These are phyloP conservation scores for Polylopha cassiicola DNA, from an alignment of 2,888 invertebrate species.

Conservation along the genomic window DNA sequence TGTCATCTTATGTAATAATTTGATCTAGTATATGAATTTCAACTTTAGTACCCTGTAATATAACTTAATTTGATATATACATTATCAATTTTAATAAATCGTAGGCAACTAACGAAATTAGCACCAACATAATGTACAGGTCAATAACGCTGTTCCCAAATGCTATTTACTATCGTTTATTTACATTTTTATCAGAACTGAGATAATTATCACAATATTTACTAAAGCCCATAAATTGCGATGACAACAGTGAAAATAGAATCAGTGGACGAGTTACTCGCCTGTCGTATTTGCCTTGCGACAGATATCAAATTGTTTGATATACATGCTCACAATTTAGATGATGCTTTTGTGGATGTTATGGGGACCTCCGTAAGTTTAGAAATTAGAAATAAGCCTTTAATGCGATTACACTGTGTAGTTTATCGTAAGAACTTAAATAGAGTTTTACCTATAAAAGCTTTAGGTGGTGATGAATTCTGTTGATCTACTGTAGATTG, in stretches of 20 bases:
- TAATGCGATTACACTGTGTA: too few species aligned
- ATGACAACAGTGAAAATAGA: conserved; percentile 17
- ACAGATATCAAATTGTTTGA: conserved; percentile 10
- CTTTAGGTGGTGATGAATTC: too few species aligned
- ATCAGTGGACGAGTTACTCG: conserved; percentile 9
- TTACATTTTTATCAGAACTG: conserved; percentile 19
- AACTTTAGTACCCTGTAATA: accelerated
- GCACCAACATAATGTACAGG: conserved; percentile 2
- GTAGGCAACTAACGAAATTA: background rate
- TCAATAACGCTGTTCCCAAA: conserved; percentile 15
- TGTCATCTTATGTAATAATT: too few species aligned
- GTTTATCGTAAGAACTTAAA: background rate
- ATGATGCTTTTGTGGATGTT: conserved; percentile 11
- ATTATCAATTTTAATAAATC: background rate
- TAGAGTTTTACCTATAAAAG: too few species aligned
- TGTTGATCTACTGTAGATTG: too few species aligned
- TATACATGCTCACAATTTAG: conserved; percentile 8
- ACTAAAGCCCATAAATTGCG: conserved; percentile 1
- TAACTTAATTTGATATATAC: background rate
- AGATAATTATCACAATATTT: background rate
- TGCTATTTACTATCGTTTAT: conserved; percentile 14
- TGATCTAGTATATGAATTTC: too few species aligned
- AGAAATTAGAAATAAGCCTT: background rate
- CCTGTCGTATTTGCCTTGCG: conserved; percentile 18
- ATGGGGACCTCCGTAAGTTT: conserved; percentile 15